phyloP scores from a whole-genome alignment of 2,797 vertebrate genomes.

The Catharus ustulatus region DNA sequence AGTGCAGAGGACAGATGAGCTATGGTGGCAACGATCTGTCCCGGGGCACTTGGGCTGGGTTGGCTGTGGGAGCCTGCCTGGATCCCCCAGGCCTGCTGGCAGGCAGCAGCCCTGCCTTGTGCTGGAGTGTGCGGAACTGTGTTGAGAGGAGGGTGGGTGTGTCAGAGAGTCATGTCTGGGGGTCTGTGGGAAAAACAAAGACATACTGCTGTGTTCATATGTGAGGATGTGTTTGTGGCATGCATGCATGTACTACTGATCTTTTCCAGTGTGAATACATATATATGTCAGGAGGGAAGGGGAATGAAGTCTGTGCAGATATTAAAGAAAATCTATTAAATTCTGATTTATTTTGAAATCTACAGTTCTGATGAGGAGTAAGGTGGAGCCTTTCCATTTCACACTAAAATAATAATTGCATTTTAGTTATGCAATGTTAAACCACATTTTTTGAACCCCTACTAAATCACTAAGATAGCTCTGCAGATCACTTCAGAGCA shows the following conservation, averaged over 20 bases:
- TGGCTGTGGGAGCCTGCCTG: not conserved
- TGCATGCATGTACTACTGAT: too few species aligned
- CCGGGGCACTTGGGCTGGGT: fast-evolving
- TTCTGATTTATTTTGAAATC: not conserved
- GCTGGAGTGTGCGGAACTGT: not conserved
- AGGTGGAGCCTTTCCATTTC: not conserved
- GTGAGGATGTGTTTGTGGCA: not conserved
- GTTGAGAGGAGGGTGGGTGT: not conserved
- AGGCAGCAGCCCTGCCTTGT: not conserved
- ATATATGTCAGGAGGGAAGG: not conserved
- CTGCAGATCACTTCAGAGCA: not conserved
- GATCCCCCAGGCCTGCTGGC: not conserved
- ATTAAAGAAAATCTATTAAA: not conserved
- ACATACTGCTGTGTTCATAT: not conserved
- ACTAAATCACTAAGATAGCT: not conserved
- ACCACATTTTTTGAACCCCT: slow-evolving; percentile 7
- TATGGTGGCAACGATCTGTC: fast-evolving
- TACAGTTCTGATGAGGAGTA: not conserved
- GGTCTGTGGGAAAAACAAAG: not conserved
- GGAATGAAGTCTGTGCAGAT: not conserved
- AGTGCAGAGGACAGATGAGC: not conserved
- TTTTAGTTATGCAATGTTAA: not conserved
- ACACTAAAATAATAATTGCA: not conserved
- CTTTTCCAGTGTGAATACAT: not conserved
- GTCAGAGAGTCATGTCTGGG: not conserved